Percentiles rank a stretch among this genome's conserved stretches.
Conservation (phyloP, 2,888 invertebrate species). For the Synergus japonicus region DNA sequence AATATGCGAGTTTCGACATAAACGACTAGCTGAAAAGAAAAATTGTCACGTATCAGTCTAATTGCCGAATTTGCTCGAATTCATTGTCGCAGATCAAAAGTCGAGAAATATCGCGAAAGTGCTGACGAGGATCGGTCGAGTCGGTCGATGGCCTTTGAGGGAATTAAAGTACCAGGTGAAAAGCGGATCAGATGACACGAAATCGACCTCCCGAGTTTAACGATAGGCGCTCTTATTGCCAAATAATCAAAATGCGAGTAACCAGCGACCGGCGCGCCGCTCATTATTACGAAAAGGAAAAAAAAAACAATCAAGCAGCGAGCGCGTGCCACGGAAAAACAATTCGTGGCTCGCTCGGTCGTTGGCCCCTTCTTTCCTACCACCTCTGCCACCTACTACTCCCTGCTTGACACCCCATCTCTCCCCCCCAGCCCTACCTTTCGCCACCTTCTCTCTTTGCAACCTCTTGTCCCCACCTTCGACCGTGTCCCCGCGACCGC, state of each 20-base stretch:
- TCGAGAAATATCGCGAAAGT: slow-evolving; percentile 50
- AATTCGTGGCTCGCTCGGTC: slow-evolving; percentile 50
- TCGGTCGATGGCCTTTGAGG: slow-evolving; percentile 57
- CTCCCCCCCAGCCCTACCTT: slow-evolving; percentile 22
- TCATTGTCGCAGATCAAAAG: slow-evolving; percentile 11
- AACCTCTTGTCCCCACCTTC: slow-evolving; percentile 55
- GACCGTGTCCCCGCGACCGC: slow-evolving; percentile 56
- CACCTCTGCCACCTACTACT: slow-evolving; percentile 45
- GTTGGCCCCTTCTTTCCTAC: slow-evolving; percentile 57
- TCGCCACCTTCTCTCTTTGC: slow-evolving; percentile 52
- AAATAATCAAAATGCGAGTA: slow-evolving; percentile 27
- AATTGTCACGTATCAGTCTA: background rate
- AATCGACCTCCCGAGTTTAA: slow-evolving; percentile 11
- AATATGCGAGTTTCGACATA: slow-evolving; percentile 7
- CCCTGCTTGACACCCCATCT: slow-evolving; percentile 44
- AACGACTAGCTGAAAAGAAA: background rate
- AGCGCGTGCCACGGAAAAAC: slow-evolving; percentile 51
- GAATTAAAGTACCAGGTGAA: slow-evolving; percentile 16
- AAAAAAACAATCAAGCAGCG: slow-evolving; percentile 27
- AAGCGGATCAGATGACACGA: slow-evolving; percentile 28
- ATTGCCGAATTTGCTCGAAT: slow-evolving; percentile 36
- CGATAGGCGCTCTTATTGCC: background rate
- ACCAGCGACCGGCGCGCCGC: background rate
- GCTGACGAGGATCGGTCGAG: slow-evolving; percentile 60
- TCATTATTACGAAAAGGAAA: slow-evolving; percentile 34